Evolutionary conservation across 2,888 invertebrate genomes (phyloP).

Genomic region (Campoletis raptor): DNA sequence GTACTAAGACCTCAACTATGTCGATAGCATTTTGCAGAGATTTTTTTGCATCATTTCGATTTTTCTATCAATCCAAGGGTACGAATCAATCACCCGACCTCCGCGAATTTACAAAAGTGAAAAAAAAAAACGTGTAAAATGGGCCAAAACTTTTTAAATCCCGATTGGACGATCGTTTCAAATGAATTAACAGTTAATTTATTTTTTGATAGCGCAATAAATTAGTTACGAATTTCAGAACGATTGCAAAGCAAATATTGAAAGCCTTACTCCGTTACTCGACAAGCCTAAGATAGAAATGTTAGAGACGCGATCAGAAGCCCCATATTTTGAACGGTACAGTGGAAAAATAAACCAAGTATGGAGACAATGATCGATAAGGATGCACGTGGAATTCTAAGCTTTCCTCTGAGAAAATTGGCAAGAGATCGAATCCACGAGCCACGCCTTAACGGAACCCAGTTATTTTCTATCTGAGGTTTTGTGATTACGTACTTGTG

Average conservation of each 20-base stretch:
- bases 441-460: background rate
- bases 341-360: background rate
- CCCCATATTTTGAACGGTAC: slow-evolving; percentile 7
- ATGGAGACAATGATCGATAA: background rate
- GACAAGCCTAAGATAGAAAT: background rate
- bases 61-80: background rate
- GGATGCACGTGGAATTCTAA: background rate
- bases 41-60: background rate
- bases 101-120: too few species aligned
- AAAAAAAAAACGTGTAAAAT: too few species aligned
- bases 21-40: background rate
- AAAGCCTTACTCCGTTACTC: background rate
- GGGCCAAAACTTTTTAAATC: too few species aligned
- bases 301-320: background rate
- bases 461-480: slow-evolving; percentile 37
- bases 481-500: slow-evolving; percentile 16
- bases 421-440: slow-evolving; percentile 25
- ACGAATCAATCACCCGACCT: too few species aligned
- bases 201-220: too few species aligned
- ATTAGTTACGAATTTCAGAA: too few species aligned
- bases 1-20: slow-evolving; percentile 24
- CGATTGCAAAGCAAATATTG: background rate
- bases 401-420: background rate
- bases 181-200: too few species aligned
- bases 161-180: too few species aligned